Base-by-base conservation (phyloP, 2,888 invertebrate species). In the Syrista parreyssii region DNA sequence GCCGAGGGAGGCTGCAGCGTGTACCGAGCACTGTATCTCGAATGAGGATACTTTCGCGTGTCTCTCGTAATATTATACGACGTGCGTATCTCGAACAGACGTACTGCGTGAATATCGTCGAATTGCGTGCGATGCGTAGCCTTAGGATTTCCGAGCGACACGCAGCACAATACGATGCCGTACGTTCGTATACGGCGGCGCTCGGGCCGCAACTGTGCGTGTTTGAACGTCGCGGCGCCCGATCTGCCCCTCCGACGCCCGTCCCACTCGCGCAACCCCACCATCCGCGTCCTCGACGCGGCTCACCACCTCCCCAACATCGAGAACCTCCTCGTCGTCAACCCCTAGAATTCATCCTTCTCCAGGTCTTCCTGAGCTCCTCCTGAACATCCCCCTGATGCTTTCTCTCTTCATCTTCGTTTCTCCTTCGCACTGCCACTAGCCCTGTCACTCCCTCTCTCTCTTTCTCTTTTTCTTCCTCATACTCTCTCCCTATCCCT, bases 121-220 rank as follows among this genome's bases (percentile, higher is more conserved):
- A 55, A 55, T 55, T 55, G 55, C 55, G 55, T 55, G 55, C 55
- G 23, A 55, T 55, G 55, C 23, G 55, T 55, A 55, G 23, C 55
- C 6, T 55, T 23, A 55, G 55, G 55, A 55, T 23, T 55, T 55
- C 55, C 71, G 71, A 71, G 71, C 71, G 71, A 71, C 9, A 71
- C 71, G 33, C 71, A 71, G 32, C 79, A 77, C 79, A 23, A 55
- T 55, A 1, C 55, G 23, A 55, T 55, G 23, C 55, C 55, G 55
- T 55, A 83, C 88, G 86, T 88, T 87, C 88, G 88, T 81, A 86
- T 84, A 86, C 87, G 86, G 88, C 90, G 91, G 89, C 91, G 88
- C 86, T 89, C 89, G 86, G 88, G 88, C 90, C 91, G 90, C 91
- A 88, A 91, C 90, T 90, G 91, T 90, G 88, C 87, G 86, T 87